Percentiles rank a stretch among this genome's conserved stretches.
phyloP scores from a whole-genome alignment of 2,888 invertebrate species.

The Atrina japonica region DNA sequence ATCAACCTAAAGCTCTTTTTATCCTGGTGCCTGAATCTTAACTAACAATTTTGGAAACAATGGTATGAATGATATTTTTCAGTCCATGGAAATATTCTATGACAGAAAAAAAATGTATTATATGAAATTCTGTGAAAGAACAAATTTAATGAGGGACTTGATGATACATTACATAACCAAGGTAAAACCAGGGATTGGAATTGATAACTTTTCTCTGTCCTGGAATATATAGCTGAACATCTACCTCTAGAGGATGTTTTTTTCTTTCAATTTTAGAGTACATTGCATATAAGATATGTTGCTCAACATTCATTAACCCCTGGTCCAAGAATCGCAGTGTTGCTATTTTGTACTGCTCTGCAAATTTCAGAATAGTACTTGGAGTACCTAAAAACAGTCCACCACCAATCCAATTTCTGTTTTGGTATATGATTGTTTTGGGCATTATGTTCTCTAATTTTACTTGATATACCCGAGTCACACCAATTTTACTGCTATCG shows the following conservation, averaged over 20 bases:
- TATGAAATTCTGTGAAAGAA: too few relatives aligned
- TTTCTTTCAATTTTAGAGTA: constrained; percentile 31
- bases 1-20: too few relatives aligned
- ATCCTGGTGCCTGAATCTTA: too few relatives aligned
- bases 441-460: constrained; percentile 16
- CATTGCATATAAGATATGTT: constrained; percentile 45
- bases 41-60: too few relatives aligned
- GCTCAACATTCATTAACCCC: constrained; percentile 43
- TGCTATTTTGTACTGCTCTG: constrained; percentile 34
- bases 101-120: too few relatives aligned
- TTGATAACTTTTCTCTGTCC: constrained; percentile 21
- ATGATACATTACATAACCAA: constrained; percentile 39
- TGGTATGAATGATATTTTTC: too few relatives aligned
- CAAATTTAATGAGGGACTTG: too few relatives aligned
- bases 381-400: constrained; percentile 47
- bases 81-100: too few relatives aligned
- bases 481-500: constrained; percentile 31
- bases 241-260: constrained; percentile 31
- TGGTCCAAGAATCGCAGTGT: constrained; percentile 51
- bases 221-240: constrained; percentile 37
- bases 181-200: constrained; percentile 41
- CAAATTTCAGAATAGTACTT: constrained; percentile 25
- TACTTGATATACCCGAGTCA: constrained; percentile 29
- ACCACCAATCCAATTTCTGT: constrained; percentile 42
- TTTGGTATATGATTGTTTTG: constrained; percentile 33